Base-by-base conservation (phyloP, 2,888 invertebrate species). In the Cactoblastis cactorum region DNA sequence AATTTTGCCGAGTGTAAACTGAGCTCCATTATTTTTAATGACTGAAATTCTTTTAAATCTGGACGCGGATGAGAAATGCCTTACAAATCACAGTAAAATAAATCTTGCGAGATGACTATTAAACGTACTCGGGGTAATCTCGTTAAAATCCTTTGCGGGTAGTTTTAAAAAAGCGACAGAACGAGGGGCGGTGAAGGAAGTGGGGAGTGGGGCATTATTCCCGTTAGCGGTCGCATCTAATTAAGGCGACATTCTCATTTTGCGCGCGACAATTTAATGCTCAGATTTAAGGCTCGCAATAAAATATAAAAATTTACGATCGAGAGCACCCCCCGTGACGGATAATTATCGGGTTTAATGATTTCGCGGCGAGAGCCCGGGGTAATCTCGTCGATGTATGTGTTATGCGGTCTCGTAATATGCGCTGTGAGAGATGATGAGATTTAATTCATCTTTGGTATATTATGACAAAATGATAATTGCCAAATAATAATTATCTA, bases 81-180 rank as follows among this genome's bases (percentile, higher is more conserved):
- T 76, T 75, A 76, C 74, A 80, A 80, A 81, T 80, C 76, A 79
- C 74, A 71, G 74, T 72, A 72, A 75, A 80, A 83, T 83, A 80
- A 83, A 83, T 84, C 79, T 81, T 69, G 60, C 63, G 72, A 77
- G 81, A 85, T 83, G 77, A 80, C 81, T 83, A 82, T 84, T 84
- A 86, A 83, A 78, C 70, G 72, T 74, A 74, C 67, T 69, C 71
- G 65, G 66, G 74, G 78, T 80, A 81, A 85, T 84, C 80, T 80
- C 80, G 81, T 86, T 83, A 83, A 83, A 86, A 78, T 78, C 78
- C 74, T 80, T 78, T 75, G 80, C 75, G 81, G 79, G 77, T 84
- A 84, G 83, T 82, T 81, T 76, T 69, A 71, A 79, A 71, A 74
- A 74, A 76, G 71, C 71, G 65, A 67, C 2, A 54, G 46, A 65